Percentiles rank a stretch among this genome's conserved stretches.
These are phyloP conservation scores for Ichneumoninae sp. DNA, from an alignment of 2,888 invertebrate species.

Conservation along the genomic window DNA sequence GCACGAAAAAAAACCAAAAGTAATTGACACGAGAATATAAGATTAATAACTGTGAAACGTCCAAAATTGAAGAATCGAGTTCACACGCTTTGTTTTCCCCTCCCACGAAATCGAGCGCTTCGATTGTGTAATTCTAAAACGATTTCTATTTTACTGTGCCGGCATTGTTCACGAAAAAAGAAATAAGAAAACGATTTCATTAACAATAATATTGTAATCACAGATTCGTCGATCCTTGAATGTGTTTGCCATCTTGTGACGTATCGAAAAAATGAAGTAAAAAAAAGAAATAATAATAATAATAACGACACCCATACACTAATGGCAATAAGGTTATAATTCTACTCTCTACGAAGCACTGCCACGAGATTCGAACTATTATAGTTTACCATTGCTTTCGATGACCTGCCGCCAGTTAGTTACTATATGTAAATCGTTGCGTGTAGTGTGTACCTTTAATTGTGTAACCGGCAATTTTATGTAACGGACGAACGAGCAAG, in stretches of 20 bases:
- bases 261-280: constrained; percentile 58
- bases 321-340: constrained; percentile 79
- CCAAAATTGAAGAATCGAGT: constrained; percentile 46
- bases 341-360: constrained; percentile 81
- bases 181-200: constrained; percentile 8
- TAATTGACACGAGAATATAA: constrained; percentile 1
- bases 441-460: constrained; percentile 33
- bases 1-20: constrained; percentile 1
- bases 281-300: constrained; percentile 30
- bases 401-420: constrained; percentile 70
- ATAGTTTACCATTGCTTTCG: constrained; percentile 75
- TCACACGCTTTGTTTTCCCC: constrained; percentile 3
- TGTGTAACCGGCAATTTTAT: constrained; percentile 31
- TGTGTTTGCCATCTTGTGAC: constrained; percentile 61
- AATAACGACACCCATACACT: constrained; percentile 61
- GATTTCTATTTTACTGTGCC: constrained; percentile 25
- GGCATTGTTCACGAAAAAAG: constrained; percentile 8
- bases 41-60: constrained; percentile 25
- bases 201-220: constrained; percentile 34
- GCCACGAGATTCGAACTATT: constrained; percentile 78
- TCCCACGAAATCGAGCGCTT: constrained; percentile 1
- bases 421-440: constrained; percentile 41
- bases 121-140: constrained; percentile 1
- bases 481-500: constrained; percentile 2
- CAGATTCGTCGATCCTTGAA: constrained; percentile 27